Evolutionary conservation across 2,113 vertebrate species (phyloP).

Genomic region (Ceratotherium simum): DNA sequence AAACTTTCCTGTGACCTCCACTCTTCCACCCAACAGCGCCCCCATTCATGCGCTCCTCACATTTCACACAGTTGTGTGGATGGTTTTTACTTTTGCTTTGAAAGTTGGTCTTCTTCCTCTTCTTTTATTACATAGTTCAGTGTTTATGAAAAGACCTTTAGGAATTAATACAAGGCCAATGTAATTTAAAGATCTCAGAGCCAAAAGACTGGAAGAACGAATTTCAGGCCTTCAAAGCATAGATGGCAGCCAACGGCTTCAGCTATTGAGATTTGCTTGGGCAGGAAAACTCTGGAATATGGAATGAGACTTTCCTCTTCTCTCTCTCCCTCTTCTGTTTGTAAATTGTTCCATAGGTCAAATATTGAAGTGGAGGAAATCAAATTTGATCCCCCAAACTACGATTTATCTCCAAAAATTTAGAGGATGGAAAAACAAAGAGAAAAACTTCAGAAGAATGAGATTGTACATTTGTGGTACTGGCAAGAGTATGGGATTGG

Average conservation of each 20-base stretch:
- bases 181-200: conserved; percentile 64
- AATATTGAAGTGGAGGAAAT: conserved; percentile 50
- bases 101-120: conserved; percentile 48
- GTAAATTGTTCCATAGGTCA: conserved; percentile 56
- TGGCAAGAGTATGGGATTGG: conserved; percentile 27
- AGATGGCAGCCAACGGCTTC: conserved; percentile 56
- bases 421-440: conserved; percentile 64
- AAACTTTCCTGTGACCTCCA: neutral
- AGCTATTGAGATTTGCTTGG: conserved; percentile 70
- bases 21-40: neutral
- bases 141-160: conserved; percentile 68
- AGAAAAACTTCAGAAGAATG: conserved; percentile 63
- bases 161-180: conserved; percentile 68
- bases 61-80: neutral
- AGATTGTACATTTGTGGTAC: conserved; percentile 60
- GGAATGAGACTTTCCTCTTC: conserved; percentile 18
- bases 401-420: conserved; percentile 68
- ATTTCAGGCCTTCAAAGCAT: conserved; percentile 45
- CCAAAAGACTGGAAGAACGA: conserved; percentile 66
- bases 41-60: neutral
- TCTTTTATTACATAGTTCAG: conserved; percentile 65
- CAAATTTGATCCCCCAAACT: conserved; percentile 58
- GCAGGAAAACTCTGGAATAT: conserved; percentile 58
- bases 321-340: conserved; percentile 38
- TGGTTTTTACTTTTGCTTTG: conserved; percentile 46